Evolutionary conservation across 2,113 vertebrate species (phyloP).

Genomic region (mouse (Mus musculus)): GRCm39 chr8:26640501-26641000

Average conservation of each 20-base stretch:
- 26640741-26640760: neutral
- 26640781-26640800: neutral
- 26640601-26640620: neutral
- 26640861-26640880: neutral
- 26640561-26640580: slow-evolving; percentile 11
- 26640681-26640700: too few species aligned
- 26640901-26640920: neutral
- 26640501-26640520: neutral
- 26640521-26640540: slow-evolving; percentile 17
- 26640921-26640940: neutral
- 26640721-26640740: neutral
- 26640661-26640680: neutral
- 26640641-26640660: neutral
- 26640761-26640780: neutral
- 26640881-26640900: neutral
- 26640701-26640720: neutral
- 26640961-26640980: neutral
- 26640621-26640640: neutral
- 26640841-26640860: neutral
- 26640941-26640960: neutral
- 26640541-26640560: neutral
- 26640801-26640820: neutral
- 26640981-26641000: neutral
- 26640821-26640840: neutral
- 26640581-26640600: neutral